These are phyloP conservation scores for Tachystola acroxantha DNA, from an alignment of 2,888 invertebrate species.

Conservation along the genomic window DNA sequence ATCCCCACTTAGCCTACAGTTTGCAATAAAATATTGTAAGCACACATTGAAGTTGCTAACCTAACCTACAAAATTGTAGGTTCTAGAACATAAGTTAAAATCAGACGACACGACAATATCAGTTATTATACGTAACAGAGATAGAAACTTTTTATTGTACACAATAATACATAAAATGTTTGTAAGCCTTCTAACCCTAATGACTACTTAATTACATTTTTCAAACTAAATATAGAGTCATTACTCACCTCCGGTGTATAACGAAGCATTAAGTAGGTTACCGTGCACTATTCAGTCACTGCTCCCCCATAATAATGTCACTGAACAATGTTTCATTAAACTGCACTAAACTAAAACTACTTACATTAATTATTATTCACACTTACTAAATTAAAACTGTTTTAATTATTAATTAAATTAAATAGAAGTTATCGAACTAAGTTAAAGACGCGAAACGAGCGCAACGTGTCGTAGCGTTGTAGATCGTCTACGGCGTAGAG, in stretches of 20 bases:
- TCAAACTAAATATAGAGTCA: constrained; percentile 30
- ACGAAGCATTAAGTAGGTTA: constrained; percentile 59
- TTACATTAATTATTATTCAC: constrained; percentile 5
- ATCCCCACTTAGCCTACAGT: too few relatives aligned
- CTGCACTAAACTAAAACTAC: constrained; percentile 12
- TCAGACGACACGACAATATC: too few relatives aligned
- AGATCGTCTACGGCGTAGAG: constrained; percentile 53
- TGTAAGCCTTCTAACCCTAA: neutral
- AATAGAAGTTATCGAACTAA: constrained; percentile 26
- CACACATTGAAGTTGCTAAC: too few relatives aligned
- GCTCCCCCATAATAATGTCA: constrained; percentile 37
- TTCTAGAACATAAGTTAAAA: too few relatives aligned
- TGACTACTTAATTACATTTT: constrained; percentile 1
- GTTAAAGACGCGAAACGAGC: constrained; percentile 20
- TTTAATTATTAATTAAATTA: constrained; percentile 6
- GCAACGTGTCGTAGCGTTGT: constrained; percentile 28
- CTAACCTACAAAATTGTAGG: too few relatives aligned
- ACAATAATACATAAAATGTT: too few relatives aligned
- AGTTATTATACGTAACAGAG: too few relatives aligned
- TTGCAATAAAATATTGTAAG: too few relatives aligned
- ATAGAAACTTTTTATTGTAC: too few relatives aligned
- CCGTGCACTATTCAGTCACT: constrained; percentile 53
- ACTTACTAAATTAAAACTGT: constrained; percentile 1
- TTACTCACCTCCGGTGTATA: constrained; percentile 58
- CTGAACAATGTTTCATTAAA: constrained; percentile 32